Evolutionary conservation across 92 coral and sea anemone species (phyloP).

Genomic region (Hydrozoanthus gracilis): DNA sequence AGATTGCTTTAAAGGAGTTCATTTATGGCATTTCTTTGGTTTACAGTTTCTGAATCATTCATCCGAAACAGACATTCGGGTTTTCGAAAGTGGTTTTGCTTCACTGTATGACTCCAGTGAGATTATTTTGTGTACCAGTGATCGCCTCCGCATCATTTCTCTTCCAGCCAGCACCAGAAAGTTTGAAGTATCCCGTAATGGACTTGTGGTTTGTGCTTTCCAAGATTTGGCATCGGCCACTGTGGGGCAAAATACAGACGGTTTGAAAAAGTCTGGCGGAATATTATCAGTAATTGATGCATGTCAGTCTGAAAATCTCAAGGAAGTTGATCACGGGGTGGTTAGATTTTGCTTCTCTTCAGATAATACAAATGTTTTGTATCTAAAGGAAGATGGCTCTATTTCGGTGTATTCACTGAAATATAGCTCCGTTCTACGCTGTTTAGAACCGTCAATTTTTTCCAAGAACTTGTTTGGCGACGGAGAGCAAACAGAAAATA

Average conservation of each 20-base stretch:
- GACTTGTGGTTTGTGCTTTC: not conserved
- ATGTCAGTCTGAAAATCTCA: not conserved
- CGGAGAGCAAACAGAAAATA: not conserved
- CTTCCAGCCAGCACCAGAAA: not conserved
- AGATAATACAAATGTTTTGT: not conserved
- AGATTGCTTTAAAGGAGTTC: too few species aligned
- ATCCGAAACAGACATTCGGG: too few species aligned
- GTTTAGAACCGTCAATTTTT: not conserved
- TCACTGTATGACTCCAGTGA: not conserved
- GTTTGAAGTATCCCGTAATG: not conserved
- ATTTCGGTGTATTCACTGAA: not conserved
- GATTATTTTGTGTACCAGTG: not conserved
- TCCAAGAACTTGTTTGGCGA: not conserved
- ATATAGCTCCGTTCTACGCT: not conserved
- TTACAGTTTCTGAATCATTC: not conserved
- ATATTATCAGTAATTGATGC: not conserved
- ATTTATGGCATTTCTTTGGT: not conserved
- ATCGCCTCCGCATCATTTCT: not conserved
- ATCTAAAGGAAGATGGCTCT: not conserved
- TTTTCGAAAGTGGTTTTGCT: too few species aligned
- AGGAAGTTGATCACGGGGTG: not conserved
- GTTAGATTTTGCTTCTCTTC: not conserved
- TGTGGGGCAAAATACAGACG: not conserved
- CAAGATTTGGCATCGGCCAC: not conserved
- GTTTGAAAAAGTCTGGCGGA: not conserved